These are phyloP conservation scores for Balaeniceps rex DNA, from an alignment of 2,113 vertebrate genomes.

Conservation along the genomic window DNA sequence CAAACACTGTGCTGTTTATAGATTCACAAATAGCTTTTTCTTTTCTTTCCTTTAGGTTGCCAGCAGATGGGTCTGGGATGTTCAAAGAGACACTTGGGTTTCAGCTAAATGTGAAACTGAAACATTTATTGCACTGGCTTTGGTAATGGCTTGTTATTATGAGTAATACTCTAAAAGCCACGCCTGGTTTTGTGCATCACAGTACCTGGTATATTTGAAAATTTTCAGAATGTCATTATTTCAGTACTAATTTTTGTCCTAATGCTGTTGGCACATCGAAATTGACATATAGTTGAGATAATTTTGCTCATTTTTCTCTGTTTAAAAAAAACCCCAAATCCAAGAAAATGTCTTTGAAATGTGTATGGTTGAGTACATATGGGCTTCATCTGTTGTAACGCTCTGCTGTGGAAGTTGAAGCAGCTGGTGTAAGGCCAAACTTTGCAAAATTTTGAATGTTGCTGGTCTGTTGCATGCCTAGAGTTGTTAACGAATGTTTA, in stretches of 20 bases:
- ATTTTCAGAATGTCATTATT: background rate
- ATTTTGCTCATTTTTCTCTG: background rate
- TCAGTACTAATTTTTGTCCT: background rate
- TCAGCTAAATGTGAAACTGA: slow-evolving; percentile 62
- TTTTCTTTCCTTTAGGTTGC: slow-evolving; percentile 59
- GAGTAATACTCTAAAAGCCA: slow-evolving; percentile 27
- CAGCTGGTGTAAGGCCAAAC: background rate
- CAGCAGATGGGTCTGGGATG: slow-evolving; percentile 78
- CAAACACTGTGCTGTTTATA: background rate
- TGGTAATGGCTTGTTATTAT: slow-evolving; percentile 70
- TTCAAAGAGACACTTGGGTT: slow-evolving; percentile 69
- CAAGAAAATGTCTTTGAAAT: background rate
- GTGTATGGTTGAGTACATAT: background rate
- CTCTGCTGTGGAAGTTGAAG: background rate
- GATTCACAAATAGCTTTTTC: background rate
- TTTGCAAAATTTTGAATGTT: background rate
- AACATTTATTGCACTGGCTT: slow-evolving; percentile 63
- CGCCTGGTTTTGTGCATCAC: background rate
- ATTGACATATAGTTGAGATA: background rate
- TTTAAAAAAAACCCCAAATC: background rate
- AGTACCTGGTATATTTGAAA: background rate
- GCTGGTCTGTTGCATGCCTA: background rate
- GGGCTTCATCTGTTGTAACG: background rate
- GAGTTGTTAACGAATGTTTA: background rate
- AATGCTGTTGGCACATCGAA: background rate